Evolutionary conservation across 2,888 invertebrate species (phyloP), one percentile per base, ranked within the genome.

Genomic region (Drosophila mimica): DNA sequence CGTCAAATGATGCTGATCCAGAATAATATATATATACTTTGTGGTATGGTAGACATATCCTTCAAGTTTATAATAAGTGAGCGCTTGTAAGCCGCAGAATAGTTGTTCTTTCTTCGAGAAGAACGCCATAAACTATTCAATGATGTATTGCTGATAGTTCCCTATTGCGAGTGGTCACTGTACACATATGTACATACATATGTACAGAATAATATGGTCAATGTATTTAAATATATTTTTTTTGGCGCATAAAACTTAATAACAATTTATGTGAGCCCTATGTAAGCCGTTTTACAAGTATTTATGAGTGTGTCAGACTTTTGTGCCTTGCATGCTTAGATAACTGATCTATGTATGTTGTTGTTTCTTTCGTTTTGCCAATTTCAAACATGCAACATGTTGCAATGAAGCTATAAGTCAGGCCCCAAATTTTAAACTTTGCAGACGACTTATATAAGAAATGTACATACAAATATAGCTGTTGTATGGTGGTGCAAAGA

Each of bases 321-420:
- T 43, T 20, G 31, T 56, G 59, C 30, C 59, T 61, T 71, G 54
- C 65, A 75, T 60, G 76, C 62, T 60, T 60, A 74, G 79, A 78
- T 79, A 79, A 66, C 79, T 76, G 78, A 79, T 78, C 79, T 76
- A 62, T 78, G 66, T 63, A 9, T 48, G 36, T 70, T 69, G 76
- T 49, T 73, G 33, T 61, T 64, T 43, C 36, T 69, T 65, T 46
- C 25, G 25, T 15, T 77, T 79, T 68, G 59, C 73, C 80, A 83
- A 78, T 84, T 82, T 81, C 70, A 60, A 82, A 79, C 82, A 84
- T 84, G 84, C 84, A 84, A 84, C 84, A 84, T 84, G 84, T 84
- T 84, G 88, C 83, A 84, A 87, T 83, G 74, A 72, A 82, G 80
- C 71, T 83, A 79, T 79, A 80, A 83, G 53, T 60, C 79, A 70